Evolutionary conservation across 2,113 vertebrate species (phyloP), one percentile per base, ranked within the genome.

Genomic region (Speoplatyrhinus poulsoni): DNA sequence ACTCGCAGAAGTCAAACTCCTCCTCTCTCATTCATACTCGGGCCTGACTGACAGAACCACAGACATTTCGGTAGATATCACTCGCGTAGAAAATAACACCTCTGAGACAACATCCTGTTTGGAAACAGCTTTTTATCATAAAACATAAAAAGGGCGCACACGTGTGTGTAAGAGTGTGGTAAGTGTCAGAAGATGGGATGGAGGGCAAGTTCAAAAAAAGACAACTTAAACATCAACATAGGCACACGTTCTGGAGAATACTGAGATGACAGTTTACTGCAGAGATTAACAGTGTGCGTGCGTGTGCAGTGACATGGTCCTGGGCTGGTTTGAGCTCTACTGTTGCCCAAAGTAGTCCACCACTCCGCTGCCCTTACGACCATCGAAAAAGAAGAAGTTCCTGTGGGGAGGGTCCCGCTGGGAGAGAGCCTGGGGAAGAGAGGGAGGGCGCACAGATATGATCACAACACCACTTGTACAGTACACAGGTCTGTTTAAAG

Each of bases 371-470:
- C 96, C 95, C 84, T 93, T 95, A 57, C 94, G 89, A 10, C 94
- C 96, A 0, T 98, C 94, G 0, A 98, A 98, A 88, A 98, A 98
- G 91, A 98, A 98, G 89, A 95, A 96, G 83, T 98, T 98, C 78
- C 95, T 93, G 91, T 96, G 95, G 8, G 96, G 96, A 26, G 94
- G 76, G 12, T 98, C 96, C 71, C 96, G 88, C 26, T 96, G 96
- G 65, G 96, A 98, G n/a, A 97, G 89, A 3, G 96, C 96, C 96
- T 97, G 81, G 15, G 1, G 32, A 6, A 55, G 16, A 26, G 62
- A 59, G 1, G 58, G 19, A 33, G 9, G 32, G 3, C 15, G 26
- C 53, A 16, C 15, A 33, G 33, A 16, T 6, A 53, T 19, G 11
- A 36, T 16, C 54, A 56, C 16, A 17, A 56, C 6, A 56, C 16